These are phyloP conservation scores for Tonatia bakeri DNA, from an alignment of 2,113 vertebrate species.

Conservation along the genomic window DNA sequence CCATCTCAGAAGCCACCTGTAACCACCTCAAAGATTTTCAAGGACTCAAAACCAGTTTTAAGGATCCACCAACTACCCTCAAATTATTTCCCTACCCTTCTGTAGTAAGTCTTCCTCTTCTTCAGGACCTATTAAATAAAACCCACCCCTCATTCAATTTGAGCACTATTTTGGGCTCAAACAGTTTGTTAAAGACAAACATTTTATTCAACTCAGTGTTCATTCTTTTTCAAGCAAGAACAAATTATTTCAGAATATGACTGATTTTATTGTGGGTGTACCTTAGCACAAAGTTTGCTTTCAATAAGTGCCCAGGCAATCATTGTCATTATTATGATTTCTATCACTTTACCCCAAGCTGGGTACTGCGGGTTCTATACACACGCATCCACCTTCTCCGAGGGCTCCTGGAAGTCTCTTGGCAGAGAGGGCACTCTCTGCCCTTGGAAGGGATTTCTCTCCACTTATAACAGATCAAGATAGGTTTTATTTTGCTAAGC, in stretches of 20 bases:
- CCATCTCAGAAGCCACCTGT: neutral
- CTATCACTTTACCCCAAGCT: neutral
- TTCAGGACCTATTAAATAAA: neutral
- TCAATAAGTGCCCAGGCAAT: neutral
- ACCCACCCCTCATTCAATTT: neutral
- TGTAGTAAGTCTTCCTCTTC: neutral
- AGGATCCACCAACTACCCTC: neutral
- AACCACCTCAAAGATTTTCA: neutral
- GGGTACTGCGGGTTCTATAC: neutral
- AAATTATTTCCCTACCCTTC: neutral
- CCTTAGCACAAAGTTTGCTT: neutral
- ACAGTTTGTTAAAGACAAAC: neutral
- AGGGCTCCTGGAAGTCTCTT: neutral
- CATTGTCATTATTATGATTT: neutral
- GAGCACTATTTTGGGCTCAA: neutral
- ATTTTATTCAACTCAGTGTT: neutral
- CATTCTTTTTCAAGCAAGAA: neutral
- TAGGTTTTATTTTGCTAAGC: neutral
- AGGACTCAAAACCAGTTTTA: neutral
- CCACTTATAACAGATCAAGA: neutral
- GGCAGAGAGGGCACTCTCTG: neutral
- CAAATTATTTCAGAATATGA: neutral
- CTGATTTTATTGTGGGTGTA: neutral
- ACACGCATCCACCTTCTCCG: rapidly evolving
- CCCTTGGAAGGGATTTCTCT: neutral